Evolutionary conservation across 2,888 invertebrate species (phyloP), one percentile per base, ranked within the genome.

Genomic region (Agonum fuliginosum): DNA sequence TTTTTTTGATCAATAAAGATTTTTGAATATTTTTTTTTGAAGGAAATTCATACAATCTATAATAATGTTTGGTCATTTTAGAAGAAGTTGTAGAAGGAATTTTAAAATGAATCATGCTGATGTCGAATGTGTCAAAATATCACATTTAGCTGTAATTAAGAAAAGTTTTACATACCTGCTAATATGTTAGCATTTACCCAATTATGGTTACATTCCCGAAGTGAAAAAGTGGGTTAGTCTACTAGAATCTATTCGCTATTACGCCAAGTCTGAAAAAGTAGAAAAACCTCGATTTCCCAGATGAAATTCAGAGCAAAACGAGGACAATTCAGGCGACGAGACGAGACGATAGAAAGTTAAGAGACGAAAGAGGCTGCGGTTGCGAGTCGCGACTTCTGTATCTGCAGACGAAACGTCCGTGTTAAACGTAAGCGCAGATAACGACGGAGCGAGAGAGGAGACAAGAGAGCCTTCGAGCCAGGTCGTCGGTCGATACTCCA

Each of bases 401-500:
- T 46, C 17, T 14, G 46, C 8, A 41, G 41, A 6, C 41, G 41
- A 41, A 41, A 41, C 41, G 41, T 12, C n/a, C 41, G 41, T 41
- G 41, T 12, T 41, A 41, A 46, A 46, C 46, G 46, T 46, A 46
- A 46, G 46, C 46, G 17, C 17, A 17, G 46, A 46, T 46, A 46
- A 17, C 46, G 14, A 17, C 6, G 46, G 2, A 17, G 2, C 14
- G 3, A 46, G 46, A 46, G 17, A 17, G 17, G 46, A 17, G 46
- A 17, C 14, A 12, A 37, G 37, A 37, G n/a, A 12, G 37, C 2
- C 37, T 30, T 30, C 30, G 51, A 14, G 41, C 30, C 67, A 37
- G 65, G 67, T 37, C 67, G 67, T 6, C 67, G 67, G 67, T 67
- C 67, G 67, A 67, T 67, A 67, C 20, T 37, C 20, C 67, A 67